Evolutionary conservation across 2,888 invertebrate species (phyloP), one percentile per base, ranked within the genome.

Genomic region (Exephanes ischioxanthus): DNA sequence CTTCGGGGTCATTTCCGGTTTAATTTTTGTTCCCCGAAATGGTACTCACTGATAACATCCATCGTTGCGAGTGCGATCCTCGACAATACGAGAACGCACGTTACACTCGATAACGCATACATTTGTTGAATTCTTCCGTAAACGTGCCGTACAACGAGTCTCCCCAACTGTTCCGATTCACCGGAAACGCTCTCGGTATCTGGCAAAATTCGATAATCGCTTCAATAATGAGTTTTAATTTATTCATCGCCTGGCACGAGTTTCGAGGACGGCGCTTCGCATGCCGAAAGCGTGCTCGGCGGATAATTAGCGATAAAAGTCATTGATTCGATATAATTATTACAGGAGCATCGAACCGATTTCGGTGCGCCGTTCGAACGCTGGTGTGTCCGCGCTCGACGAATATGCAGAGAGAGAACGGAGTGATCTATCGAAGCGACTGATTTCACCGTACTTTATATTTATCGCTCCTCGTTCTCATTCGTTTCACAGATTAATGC

Each of bases 401-500:
- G 1, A n/a, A 16, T 2, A 45, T 48, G 19, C 6, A 45, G 26
- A 19, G 55, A 58, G 58, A 58, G 14, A 58, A 58, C 58, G 9
- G 71, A 53, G 45, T 61, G 63, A 71, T 79, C 33, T n/a, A 22
- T 22, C 22, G 55, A 75, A 63, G 30, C 48, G 61, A 45, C 58
- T 45, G 45, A 73, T 61, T 61, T n/a, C 41, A 45, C 19, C 30
- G 63, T 45, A 30, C 48, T 75, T 75, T 45, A 26, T 61, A 26
- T 61, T 48, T 75, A n/a, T 48, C 48, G 26, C 61, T 45, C 30
- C 26, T 26, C 30, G 63, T 37, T 63, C 30, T 26, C 45, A 45
- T 45, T 75, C 73, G 77, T 80, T 84, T 72, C 68, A 72, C 76
- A 51, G 19, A 79, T 73, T 79, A 79, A 68, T 68, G 78, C 78